These are phyloP conservation scores for Connochaetes taurinus DNA, from an alignment of 2,113 vertebrate genomes.

Conservation along the genomic window DNA sequence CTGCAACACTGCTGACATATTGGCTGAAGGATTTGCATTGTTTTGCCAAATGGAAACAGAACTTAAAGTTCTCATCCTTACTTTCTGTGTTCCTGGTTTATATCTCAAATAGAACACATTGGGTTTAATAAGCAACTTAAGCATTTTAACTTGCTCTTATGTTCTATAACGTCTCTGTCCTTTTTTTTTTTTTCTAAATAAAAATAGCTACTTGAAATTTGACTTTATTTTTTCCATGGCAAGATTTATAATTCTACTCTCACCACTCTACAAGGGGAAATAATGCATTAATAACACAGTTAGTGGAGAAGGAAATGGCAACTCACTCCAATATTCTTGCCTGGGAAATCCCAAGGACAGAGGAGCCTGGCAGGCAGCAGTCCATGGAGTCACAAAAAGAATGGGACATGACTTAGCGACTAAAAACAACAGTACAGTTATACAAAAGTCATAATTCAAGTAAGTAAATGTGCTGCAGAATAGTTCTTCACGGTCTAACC, in stretches of 20 bases:
- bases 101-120: neutral
- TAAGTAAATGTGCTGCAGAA: neutral
- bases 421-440: neutral
- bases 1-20: neutral
- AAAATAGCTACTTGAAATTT: neutral
- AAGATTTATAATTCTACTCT: neutral
- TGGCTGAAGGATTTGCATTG: neutral
- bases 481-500: neutral
- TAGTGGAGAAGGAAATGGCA: neutral
- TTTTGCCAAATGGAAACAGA: neutral
- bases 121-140: neutral
- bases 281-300: neutral
- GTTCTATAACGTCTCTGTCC: neutral
- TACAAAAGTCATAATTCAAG: neutral
- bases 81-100: neutral
- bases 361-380: neutral
- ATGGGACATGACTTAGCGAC: neutral
- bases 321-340: neutral
- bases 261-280: neutral
- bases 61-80: neutral
- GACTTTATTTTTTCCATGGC: neutral
- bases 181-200: neutral
- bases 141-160: neutral
- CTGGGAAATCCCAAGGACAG: neutral
- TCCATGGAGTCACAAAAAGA: neutral